Evolutionary conservation across 2,797 vertebrate genomes (phyloP), one percentile per base, ranked within the genome.

Genomic region (Sarcoramphus papa): DNA sequence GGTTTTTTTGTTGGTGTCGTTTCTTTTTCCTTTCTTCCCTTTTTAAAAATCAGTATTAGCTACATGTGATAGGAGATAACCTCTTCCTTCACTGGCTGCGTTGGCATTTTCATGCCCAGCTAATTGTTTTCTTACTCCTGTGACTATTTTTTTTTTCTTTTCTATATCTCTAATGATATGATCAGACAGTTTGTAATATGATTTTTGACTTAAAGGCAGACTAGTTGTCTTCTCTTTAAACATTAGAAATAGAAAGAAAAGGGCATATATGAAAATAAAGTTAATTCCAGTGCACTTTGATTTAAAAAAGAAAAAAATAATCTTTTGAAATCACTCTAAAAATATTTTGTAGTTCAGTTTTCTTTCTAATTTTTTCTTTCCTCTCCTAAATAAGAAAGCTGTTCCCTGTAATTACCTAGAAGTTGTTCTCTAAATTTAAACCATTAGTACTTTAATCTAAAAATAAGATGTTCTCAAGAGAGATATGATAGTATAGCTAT

Each of bases 361-460:
- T 77, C 7, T 37, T 69, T 82, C 35, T 57, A 48, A 41, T 86
- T 85, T 70, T 9, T 68, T 84, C 33, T 89, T 88, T 67, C 10
- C 4, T 73, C 20, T 81, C 20, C 9, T 92, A 51, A 85, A 64
- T 80, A 68, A 70, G 30, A 81, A 82, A 70, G 7, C 16, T 41
- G 4, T 73, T 92, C 50, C 33, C 11, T 90, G 15, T 70, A 90
- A 56, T 68, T 80, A 72, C 18, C 24, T 75, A 51, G 40, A 93
- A 35, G 17, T 91, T 64, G 7, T 67, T 94, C 22, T 67, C 31
- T 69, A 62, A 87, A 79, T 70, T 67, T 67, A 73, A 96, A 23
- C 19, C 9, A 43, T 90, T 87, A 23, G 45, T 68, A 28, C 28
- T 95, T 85, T 37, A 74, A 77, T 88, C 57, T 95, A 91, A 94